These are phyloP conservation scores for Actinernus sp. DNA, from an alignment of 92 coral and sea anemone genomes.

Conservation along the genomic window DNA sequence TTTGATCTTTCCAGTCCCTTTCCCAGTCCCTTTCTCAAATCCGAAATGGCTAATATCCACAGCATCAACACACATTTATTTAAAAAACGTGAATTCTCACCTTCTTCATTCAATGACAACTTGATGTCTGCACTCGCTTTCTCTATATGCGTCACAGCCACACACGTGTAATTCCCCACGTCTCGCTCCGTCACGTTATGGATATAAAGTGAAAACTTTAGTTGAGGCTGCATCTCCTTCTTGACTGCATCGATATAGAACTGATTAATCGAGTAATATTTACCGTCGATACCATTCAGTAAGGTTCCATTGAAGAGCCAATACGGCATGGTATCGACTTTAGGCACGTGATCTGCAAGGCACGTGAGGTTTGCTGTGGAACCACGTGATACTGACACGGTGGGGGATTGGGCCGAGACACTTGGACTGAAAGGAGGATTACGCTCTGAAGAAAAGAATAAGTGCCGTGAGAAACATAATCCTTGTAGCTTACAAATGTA, in stretches of 20 bases:
- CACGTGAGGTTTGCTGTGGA: not conserved
- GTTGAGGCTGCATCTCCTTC: too few species aligned
- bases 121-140: not conserved
- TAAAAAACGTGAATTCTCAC: too few species aligned
- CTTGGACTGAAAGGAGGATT: not conserved
- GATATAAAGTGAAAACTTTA: conserved; percentile 7
- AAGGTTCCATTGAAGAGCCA: not conserved
- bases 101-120: not conserved
- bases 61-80: too few species aligned
- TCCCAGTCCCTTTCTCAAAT: too few species aligned
- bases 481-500: too few species aligned
- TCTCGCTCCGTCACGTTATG: conserved; percentile 12
- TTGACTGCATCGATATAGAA: not conserved
- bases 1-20: too few species aligned
- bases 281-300: not conserved
- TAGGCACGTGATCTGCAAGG: not conserved
- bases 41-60: too few species aligned
- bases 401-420: not conserved
- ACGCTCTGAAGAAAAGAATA: too few species aligned
- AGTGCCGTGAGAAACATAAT: too few species aligned
- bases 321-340: not conserved
- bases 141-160: not conserved
- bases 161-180: conserved; percentile 39
- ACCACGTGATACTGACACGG: not conserved
- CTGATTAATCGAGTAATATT: not conserved